phyloP scores from a whole-genome alignment of 2,797 vertebrate species.

The Gallinago nigripennis region DNA sequence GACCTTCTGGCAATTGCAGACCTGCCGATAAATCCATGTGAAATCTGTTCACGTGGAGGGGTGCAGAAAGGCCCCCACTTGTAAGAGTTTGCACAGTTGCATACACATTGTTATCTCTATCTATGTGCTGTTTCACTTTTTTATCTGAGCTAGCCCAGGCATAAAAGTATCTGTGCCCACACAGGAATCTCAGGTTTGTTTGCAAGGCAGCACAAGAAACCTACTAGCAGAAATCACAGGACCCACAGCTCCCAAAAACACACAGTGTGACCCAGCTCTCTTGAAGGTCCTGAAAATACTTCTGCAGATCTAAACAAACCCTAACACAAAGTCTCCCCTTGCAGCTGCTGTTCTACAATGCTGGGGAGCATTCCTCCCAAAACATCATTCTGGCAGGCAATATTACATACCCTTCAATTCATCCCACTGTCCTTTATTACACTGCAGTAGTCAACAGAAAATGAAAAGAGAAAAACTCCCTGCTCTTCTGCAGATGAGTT shows the following conservation, averaged over 20 bases:
- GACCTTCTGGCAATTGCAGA: background rate
- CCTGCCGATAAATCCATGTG: background rate
- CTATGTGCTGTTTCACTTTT: background rate
- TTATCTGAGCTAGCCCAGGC: background rate
- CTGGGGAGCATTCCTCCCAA: background rate
- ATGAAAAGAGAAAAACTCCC: background rate
- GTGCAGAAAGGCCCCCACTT: background rate
- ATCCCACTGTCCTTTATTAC: background rate
- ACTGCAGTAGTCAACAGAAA: background rate
- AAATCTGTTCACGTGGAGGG: background rate
- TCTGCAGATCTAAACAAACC: background rate
- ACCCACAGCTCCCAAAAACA: background rate
- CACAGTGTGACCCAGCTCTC: background rate
- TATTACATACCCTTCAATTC: rapidly evolving
- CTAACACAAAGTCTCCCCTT: background rate
- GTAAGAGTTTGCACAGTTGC: background rate
- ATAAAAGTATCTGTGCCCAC: background rate
- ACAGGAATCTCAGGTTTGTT: background rate
- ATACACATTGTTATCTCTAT: background rate
- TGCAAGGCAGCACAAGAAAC: background rate
- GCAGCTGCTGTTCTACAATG: background rate
- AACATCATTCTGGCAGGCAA: background rate
- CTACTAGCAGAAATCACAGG: background rate
- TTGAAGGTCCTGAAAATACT: background rate
- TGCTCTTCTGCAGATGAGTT: background rate